A percentile compares a stretch with the other conserved stretches of the same genome.
phyloP scores from a whole-genome alignment of 2,113 vertebrate genomes.

The Scomber scombrus region DNA sequence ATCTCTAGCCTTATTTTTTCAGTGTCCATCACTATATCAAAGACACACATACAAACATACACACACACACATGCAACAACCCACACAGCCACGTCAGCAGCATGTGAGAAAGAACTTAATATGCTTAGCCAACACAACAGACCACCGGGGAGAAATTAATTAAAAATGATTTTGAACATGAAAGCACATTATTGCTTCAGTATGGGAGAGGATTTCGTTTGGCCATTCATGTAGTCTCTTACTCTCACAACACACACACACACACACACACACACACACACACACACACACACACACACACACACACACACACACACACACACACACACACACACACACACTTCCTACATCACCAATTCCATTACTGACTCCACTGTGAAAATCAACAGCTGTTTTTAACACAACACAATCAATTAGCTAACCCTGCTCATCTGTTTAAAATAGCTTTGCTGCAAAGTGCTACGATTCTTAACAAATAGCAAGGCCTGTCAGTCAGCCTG shows the following conservation, averaged over 20 bases:
- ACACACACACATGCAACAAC: not conserved
- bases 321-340: not conserved
- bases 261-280: not conserved
- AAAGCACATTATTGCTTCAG: conserved; percentile 30
- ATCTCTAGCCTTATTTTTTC: conserved; percentile 23
- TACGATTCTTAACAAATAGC: conserved; percentile 28
- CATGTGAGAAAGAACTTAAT: conserved; percentile 18
- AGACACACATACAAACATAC: conserved; percentile 3
- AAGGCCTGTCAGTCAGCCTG: conserved; percentile 10
- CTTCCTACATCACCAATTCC: conserved; percentile 36
- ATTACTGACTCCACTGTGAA: conserved; percentile 36
- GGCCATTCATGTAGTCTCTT: not conserved
- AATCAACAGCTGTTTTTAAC: conserved; percentile 43
- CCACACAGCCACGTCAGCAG: conserved; percentile 31
- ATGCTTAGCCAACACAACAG: conserved; percentile 19
- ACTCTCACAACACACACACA: conserved; percentile 7
- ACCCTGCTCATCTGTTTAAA: conserved; percentile 47
- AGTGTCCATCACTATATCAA: conserved; percentile 6
- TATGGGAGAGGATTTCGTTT: conserved; percentile 17
- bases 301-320: conserved; percentile 19
- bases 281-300: not conserved
- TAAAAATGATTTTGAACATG: conserved; percentile 35
- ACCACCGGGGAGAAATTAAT: conserved; percentile 31
- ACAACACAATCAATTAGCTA: conserved; percentile 39
- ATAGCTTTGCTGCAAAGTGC: conserved; percentile 29